Evolutionary conservation across 2,888 invertebrate genomes (phyloP).

Genomic region (Hedychridium roseum): DNA sequence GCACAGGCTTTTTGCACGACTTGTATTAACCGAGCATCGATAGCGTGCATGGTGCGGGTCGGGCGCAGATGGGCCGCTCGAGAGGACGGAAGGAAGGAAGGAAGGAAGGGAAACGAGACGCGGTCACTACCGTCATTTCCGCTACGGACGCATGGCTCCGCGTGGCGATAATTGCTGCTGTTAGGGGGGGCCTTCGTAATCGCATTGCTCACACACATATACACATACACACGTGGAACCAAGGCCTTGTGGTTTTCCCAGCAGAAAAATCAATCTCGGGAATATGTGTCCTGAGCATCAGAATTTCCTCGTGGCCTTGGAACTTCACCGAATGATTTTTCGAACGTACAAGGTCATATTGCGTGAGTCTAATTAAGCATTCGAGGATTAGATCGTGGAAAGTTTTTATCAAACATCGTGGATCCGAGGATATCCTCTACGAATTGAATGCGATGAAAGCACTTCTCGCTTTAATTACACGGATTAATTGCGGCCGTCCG

Average conservation of each 20-base stretch:
- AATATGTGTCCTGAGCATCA: too few species aligned
- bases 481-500: conserved; percentile 14
- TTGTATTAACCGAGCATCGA: conserved; percentile 30
- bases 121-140: conserved; percentile 42
- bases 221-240: conserved; percentile 8
- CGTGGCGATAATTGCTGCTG: conserved; percentile 33
- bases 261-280: too few species aligned
- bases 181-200: conserved; percentile 12
- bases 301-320: too few species aligned
- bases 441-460: conserved; percentile 8
- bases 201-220: not conserved
- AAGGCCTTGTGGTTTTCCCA: too few species aligned
- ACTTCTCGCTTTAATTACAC: conserved; percentile 10
- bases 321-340: too few species aligned
- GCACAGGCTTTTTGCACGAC: conserved; percentile 35
- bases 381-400: too few species aligned
- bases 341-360: too few species aligned
- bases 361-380: too few species aligned
- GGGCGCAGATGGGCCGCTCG: too few species aligned
- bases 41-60: too few species aligned
- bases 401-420: too few species aligned
- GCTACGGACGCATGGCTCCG: conserved; percentile 27
- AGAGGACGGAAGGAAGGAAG: conserved; percentile 32
- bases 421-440: too few species aligned
- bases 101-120: conserved; percentile 39